Base-by-base conservation (phyloP, 2,888 invertebrate species). In the Rotaria sp. region DNA sequence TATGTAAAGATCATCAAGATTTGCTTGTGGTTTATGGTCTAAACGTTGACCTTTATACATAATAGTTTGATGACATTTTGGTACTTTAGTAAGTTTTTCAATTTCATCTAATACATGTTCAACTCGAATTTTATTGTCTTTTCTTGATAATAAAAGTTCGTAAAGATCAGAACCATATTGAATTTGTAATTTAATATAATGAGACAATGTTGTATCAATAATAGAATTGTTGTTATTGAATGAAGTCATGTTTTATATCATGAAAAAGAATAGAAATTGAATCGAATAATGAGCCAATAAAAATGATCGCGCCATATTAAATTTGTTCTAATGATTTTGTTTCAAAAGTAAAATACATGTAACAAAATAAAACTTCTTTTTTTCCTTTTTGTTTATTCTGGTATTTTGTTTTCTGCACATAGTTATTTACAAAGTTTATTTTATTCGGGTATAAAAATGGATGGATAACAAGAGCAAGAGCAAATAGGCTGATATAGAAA, bases 141-240 rank as follows among this genome's bases (percentile, higher is more conserved):
- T 45, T 45, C 15, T 41, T 5, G 80, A 45, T 45, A 80, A 80
- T 80, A 80, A 45, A 26, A 80, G n/a, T 80, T 80, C 80, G 26
- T 80, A 45, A 80, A n/a, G n/a, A 80, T 80, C 80, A 2, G 45
- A 45, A 41, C 80, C 80, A n/a, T 80, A 80, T 80, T 80, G 80
- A n/a, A 80, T n/a, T 80, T 80, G 80, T 45, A 80, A 80, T 80
- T 80, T 80, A 26, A 80, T 45, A 45, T n/a, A 80, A 15, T 21
- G 30, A 30, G 67, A 35, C 15, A 24, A 52, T 52, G 24, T 21
- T 52, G 52, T 13, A 50, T 50, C 50, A 50, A 50, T 18, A 50
- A 4, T 15, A 50, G 50, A 50, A 18, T 50, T 50, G 18, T 30
- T 30, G 3, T 30, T 67, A 15, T 30, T 67, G 67, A 35, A 21